Evolutionary conservation across 2,797 vertebrate species (phyloP).

Genomic region (Nyctibius grandis): DNA sequence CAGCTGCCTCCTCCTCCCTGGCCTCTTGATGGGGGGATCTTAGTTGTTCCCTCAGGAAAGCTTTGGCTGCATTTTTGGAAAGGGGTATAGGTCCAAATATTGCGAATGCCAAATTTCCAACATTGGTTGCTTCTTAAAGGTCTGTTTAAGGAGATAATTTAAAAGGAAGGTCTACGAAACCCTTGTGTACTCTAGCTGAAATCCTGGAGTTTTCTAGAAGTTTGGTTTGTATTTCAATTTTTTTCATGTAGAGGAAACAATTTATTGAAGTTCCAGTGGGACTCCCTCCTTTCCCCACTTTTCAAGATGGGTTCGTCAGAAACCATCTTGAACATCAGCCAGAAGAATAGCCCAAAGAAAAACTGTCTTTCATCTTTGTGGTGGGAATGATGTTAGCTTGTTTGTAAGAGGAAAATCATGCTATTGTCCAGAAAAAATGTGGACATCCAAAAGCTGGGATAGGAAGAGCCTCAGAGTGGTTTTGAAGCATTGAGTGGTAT

Average conservation of each 20-base stretch:
- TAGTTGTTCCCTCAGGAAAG: neutral
- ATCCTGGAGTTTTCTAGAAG: neutral
- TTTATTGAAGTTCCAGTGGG: neutral
- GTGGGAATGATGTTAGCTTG: neutral
- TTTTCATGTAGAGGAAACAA: neutral
- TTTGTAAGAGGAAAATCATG: neutral
- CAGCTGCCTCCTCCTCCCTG: neutral
- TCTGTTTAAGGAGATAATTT: neutral
- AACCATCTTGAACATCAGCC: neutral
- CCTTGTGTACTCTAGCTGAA: neutral
- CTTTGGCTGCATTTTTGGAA: neutral
- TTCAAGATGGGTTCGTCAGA: neutral
- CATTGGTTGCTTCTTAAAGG: neutral
- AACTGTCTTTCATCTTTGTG: neutral
- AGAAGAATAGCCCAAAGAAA: neutral
- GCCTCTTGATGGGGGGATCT: neutral
- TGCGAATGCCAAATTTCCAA: neutral
- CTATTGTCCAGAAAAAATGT: neutral
- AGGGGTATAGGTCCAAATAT: neutral
- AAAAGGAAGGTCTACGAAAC: neutral
- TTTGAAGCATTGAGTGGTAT: neutral
- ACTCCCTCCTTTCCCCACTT: neutral
- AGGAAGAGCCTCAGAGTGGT: neutral
- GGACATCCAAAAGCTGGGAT: neutral
- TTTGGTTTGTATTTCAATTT: neutral